Percentiles rank a stretch among this genome's conserved stretches.
phyloP scores from a whole-genome alignment of 2,113 vertebrate species.

The Sinocyclocheilus anshuiensis region DNA sequence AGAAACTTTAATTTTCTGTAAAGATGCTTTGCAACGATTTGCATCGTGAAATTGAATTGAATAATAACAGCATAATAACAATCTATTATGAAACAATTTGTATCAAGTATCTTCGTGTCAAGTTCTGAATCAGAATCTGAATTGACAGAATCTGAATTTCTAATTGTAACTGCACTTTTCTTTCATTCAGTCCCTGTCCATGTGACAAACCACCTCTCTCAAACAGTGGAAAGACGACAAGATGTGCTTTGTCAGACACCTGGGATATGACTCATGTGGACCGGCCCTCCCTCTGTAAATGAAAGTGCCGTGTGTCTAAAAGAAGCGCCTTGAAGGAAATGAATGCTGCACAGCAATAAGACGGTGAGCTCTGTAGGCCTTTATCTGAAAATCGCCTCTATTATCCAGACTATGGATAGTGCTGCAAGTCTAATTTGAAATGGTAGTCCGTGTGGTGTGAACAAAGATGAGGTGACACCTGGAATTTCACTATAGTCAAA shows the following conservation, averaged over 20 bases:
- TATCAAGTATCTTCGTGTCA: background rate
- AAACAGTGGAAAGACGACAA: conserved; percentile 10
- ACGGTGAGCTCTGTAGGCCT: conserved; percentile 28
- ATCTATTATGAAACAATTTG: background rate
- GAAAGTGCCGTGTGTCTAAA: conserved; percentile 13
- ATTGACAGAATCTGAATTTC: background rate
- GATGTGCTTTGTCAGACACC: conserved; percentile 30
- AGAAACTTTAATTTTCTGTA: too few species aligned
- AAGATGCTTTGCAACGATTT: too few species aligned
- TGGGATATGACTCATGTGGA: conserved; percentile 46
- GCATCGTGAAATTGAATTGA: too few species aligned
- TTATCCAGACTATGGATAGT: conserved; percentile 21
- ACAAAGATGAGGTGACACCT: conserved; percentile 7
- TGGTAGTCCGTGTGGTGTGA: background rate
- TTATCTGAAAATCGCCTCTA: conserved; percentile 8
- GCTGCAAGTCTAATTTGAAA: background rate
- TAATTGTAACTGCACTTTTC: conserved; percentile 26
- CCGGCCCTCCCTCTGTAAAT: background rate
- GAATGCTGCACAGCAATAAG: conserved; percentile 43
- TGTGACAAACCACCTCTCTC: background rate
- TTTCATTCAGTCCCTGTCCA: conserved; percentile 1
- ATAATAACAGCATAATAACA: too few species aligned
- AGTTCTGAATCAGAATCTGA: conserved; percentile 6
- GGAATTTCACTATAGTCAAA: background rate
- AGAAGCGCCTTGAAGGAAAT: conserved; percentile 35